Evolutionary conservation across 2,797 vertebrate genomes (phyloP), one percentile per base, ranked within the genome.

Genomic region (Megaceryle alcyon): DNA sequence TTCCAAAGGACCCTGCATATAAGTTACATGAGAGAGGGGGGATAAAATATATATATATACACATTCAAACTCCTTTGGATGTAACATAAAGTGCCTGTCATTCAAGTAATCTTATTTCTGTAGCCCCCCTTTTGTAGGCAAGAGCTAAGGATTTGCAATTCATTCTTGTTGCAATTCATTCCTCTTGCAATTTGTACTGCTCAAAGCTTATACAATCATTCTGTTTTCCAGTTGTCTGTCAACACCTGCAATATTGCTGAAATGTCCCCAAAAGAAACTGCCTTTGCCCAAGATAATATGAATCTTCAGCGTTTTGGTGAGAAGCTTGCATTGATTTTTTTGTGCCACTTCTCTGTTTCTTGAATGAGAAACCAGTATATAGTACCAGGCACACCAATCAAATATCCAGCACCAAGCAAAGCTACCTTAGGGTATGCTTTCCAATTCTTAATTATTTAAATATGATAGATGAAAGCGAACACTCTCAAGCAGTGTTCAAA

Each of bases 131-230:
- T 90, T 53, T 53, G 35, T 63, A 71, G 41, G 43, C 46, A 93
- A 75, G 68, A 92, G 44, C 53, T 59, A 61, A 92, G 54, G 57
- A 94, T 96, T 90, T 94, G n/a, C 90, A 95, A 91, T 94, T 93
- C 86, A 84, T 92, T 94, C 92, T 39, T 80, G 83, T 60, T 97
- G 51, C 71, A 69, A 14, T 70, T 88, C 88, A 87, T 96, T 95
- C 89, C 43, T 7, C 1, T 77, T 90, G 80, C 78, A 82, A 80
- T 95, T 93, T 7, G 3, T 96, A 80, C 81, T 5, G 9, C 69
- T 95, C 94, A 90, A 76, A 92, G 43, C 51, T 72, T 25, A 35
- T 84, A 66, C 16, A 59, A 43, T 84, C 64, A 44, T 68, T 86
- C 84, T 56, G 25, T 59, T 82, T 82, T 88, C 86, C 89, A 68